Evolutionary conservation across 2,888 invertebrate species (phyloP).

Genomic region (Drosophila macrospina): DNA sequence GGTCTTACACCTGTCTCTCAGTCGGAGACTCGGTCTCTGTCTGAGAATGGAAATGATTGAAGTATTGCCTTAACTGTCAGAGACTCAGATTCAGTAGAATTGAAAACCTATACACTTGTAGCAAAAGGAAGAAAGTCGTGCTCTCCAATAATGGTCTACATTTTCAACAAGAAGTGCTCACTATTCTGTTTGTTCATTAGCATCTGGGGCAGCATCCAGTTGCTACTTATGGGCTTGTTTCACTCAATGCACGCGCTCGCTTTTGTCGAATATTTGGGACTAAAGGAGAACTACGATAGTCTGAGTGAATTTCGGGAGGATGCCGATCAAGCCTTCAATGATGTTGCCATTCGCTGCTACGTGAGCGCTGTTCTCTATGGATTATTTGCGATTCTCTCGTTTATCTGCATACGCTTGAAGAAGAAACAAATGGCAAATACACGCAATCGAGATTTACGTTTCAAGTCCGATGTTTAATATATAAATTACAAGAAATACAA

Average conservation of each 20-base stretch:
- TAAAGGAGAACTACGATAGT: background rate
- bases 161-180: conserved; percentile 49
- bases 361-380: conserved; percentile 35
- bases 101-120: background rate
- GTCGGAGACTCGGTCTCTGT: conserved; percentile 8
- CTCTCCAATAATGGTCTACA: conserved; percentile 22
- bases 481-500: background rate
- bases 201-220: conserved; percentile 58
- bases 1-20: conserved; percentile 32
- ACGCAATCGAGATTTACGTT: background rate
- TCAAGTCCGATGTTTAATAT: background rate
- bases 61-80: conserved; percentile 32
- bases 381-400: conserved; percentile 19
- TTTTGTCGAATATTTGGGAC: conserved; percentile 26
- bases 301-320: conserved; percentile 28
- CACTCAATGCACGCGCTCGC: conserved; percentile 29
- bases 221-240: conserved; percentile 52
- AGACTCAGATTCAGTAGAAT: conserved; percentile 1
- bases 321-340: conserved; percentile 25
- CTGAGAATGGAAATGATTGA: background rate
- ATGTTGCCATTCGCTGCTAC: conserved; percentile 47
- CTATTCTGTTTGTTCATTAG: conserved; percentile 55
- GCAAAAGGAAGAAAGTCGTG: background rate
- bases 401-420: conserved; percentile 10
- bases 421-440: background rate